Conservation (phyloP, 2,113 vertebrate species). For the Strigops habroptila region DNA sequence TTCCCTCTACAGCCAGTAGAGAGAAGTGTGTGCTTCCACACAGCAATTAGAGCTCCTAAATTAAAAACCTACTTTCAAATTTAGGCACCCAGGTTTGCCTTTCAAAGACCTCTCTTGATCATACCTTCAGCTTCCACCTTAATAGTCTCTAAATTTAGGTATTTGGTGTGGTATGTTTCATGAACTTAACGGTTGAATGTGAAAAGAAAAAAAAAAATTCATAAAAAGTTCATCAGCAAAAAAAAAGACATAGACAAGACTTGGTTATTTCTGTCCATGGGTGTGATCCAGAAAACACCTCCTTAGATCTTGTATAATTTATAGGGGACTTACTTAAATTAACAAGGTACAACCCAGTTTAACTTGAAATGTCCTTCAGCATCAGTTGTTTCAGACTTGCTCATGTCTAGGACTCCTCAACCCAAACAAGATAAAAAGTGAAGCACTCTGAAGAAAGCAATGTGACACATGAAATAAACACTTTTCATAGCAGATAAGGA, state of each 20-base stretch:
- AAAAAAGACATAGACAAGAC: background rate
- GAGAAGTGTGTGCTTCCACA: background rate
- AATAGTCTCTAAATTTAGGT: background rate
- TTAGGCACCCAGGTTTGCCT: background rate
- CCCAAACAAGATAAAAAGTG: background rate
- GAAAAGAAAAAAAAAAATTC: background rate
- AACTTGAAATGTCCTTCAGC: background rate
- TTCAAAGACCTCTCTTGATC: background rate
- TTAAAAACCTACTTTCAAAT: background rate
- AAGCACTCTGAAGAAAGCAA: background rate
- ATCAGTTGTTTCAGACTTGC: background rate
- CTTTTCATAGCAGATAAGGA: background rate
- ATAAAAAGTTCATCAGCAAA: background rate
- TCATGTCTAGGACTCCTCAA: background rate
- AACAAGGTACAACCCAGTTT: background rate
- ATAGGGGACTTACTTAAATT: background rate
- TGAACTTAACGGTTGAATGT: background rate
- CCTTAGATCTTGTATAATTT: background rate
- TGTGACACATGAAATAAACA: background rate
- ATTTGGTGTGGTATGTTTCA: background rate
- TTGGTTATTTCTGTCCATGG: background rate
- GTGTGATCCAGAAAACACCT: background rate
- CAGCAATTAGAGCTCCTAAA: background rate
- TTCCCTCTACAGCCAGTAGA: constrained; percentile 26
- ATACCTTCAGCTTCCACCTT: background rate